Evolutionary conservation across 2,797 vertebrate species (phyloP).

Genomic region (Gambelia wislizenii): DNA sequence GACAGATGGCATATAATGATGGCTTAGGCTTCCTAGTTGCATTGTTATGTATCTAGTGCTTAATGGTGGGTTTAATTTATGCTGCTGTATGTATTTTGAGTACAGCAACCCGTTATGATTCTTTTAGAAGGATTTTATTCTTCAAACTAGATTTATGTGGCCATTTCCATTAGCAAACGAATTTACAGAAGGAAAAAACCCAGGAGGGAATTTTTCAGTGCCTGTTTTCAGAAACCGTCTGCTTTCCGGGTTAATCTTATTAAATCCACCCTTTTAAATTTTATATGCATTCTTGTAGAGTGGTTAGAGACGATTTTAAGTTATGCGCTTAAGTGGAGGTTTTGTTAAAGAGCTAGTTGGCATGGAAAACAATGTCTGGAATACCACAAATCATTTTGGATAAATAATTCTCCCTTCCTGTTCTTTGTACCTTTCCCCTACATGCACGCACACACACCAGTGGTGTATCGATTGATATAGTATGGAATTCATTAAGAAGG

Average conservation of each 20-base stretch:
- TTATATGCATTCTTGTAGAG: conserved; percentile 12
- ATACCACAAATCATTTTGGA: background rate
- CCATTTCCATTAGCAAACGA: conserved; percentile 15
- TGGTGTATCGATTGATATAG: background rate
- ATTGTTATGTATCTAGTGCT: background rate
- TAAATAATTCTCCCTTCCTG: background rate
- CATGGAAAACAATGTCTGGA: background rate
- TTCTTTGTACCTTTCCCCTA: background rate
- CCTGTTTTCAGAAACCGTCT: conserved; percentile 15
- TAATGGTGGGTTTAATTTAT: conserved; percentile 8
- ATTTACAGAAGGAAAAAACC: background rate
- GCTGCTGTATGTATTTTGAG: conserved; percentile 10
- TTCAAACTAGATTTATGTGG: conserved; percentile 16
- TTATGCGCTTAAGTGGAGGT: background rate
- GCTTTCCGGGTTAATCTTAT: conserved; percentile 38
- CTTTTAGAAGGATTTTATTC: background rate
- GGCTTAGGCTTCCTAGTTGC: background rate
- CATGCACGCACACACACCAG: background rate
- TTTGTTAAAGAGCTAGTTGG: conserved; percentile 3
- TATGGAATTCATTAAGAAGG: background rate
- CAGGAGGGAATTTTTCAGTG: background rate
- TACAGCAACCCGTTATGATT: background rate
- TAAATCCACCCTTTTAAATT: conserved; percentile 26
- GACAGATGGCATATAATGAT: background rate
- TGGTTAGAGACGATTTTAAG: conserved; percentile 33